Evolutionary conservation across 2,888 invertebrate genomes (phyloP).

Genomic region (Aphidius colemani): DNA sequence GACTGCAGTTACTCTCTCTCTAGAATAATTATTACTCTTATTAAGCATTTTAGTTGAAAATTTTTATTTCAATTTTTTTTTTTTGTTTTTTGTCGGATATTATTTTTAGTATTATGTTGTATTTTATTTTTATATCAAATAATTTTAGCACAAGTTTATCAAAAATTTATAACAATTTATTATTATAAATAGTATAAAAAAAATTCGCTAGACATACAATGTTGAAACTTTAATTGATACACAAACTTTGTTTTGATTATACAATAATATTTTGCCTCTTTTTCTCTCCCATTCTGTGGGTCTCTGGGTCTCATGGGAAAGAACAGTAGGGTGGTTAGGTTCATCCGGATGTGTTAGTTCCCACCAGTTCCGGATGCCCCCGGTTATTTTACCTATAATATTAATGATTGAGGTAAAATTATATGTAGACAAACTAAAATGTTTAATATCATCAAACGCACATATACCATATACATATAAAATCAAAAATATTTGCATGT

Average conservation of each 20-base stretch:
- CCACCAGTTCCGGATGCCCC: slow-evolving; percentile 18
- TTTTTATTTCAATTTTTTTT: neutral
- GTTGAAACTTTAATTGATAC: slow-evolving; percentile 18
- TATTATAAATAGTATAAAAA: neutral
- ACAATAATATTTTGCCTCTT: neutral
- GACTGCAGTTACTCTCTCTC: too few species aligned
- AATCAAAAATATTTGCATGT: neutral
- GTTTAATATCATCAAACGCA: neutral
- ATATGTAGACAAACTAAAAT: slow-evolving; percentile 13
- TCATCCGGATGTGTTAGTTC: slow-evolving; percentile 17
- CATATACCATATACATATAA: neutral
- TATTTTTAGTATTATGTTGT: neutral
- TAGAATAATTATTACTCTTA: too few species aligned
- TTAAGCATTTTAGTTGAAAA: too few species aligned
- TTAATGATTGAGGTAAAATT: slow-evolving; percentile 28
- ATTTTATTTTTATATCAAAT: neutral
- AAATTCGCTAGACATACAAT: slow-evolving; percentile 5
- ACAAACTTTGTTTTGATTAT: slow-evolving; percentile 19
- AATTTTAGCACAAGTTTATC: neutral
- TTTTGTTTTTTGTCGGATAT: too few species aligned
- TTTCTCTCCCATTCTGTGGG: too few species aligned
- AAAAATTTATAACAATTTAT: neutral
- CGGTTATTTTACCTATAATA: slow-evolving; percentile 11
- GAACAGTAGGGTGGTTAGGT: neutral
- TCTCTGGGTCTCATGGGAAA: too few species aligned